A percentile compares a stretch with the other conserved stretches of the same genome.
Conservation (phyloP, 2,113 vertebrate genomes). For the Brienomyrus longianalis region DNA sequence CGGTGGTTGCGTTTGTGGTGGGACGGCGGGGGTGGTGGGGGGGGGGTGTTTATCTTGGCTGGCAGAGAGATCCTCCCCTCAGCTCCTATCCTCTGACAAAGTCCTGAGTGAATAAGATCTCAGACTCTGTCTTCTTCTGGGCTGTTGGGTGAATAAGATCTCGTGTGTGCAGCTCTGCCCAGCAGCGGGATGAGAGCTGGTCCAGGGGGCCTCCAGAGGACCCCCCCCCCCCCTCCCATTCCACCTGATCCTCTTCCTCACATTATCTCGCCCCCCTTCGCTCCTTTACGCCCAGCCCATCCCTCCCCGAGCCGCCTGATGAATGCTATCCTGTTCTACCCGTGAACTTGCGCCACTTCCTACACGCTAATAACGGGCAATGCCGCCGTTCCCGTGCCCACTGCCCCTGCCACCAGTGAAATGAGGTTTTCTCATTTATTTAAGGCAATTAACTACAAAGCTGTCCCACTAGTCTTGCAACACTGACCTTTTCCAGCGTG, state of each 20-base stretch:
- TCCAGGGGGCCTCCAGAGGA: no score
- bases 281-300: constrained; percentile 22
- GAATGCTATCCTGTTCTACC: constrained; percentile 10
- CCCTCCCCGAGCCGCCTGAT: constrained; percentile 32
- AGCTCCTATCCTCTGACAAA: constrained; percentile 56
- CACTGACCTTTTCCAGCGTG: constrained; percentile 35
- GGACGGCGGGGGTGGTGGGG: background rate
- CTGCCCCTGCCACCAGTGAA: constrained; percentile 28
- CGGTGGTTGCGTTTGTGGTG: constrained; percentile 34
- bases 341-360: constrained; percentile 32
- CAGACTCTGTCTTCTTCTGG: constrained; percentile 35
- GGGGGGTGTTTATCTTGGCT: constrained; percentile 60
- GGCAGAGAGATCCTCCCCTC: constrained; percentile 55
- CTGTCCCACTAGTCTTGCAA: constrained; percentile 37
- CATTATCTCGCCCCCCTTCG: background rate
- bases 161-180: constrained; percentile 57
- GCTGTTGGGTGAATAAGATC: constrained; percentile 57
- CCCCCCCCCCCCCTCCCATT: constrained; percentile 35
- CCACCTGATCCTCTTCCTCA: constrained; percentile 25
- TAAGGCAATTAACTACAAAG: constrained; percentile 40
- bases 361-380: constrained; percentile 37
- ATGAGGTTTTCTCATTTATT: constrained; percentile 49
- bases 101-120: constrained; percentile 62
- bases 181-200: constrained; percentile 38
- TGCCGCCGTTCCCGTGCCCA: constrained; percentile 8